These are phyloP conservation scores for Bettongia penicillata DNA, from an alignment of 2,113 vertebrate species.

Conservation along the genomic window DNA sequence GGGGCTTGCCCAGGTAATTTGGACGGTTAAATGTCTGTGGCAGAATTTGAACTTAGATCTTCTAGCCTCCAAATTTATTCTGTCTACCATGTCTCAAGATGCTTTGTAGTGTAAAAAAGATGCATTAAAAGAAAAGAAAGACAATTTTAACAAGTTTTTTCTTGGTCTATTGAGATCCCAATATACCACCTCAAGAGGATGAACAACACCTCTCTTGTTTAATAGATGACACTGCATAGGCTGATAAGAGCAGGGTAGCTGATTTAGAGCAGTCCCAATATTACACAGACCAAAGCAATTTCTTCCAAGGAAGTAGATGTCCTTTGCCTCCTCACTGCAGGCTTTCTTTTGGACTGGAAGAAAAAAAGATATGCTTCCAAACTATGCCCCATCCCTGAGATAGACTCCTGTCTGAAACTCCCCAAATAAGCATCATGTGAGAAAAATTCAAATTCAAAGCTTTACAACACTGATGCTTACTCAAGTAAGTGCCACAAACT, in stretches of 20 bases:
- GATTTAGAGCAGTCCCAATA: background rate
- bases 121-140: background rate
- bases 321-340: background rate
- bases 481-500: background rate
- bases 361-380: background rate
- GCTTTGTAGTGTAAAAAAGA: background rate
- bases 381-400: background rate
- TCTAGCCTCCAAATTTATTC: background rate
- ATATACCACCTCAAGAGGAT: background rate
- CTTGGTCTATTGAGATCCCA: background rate
- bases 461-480: background rate
- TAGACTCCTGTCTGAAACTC: background rate
- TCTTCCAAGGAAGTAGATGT: background rate
- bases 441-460: background rate
- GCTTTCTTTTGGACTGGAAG: background rate
- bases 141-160: background rate
- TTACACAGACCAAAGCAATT: background rate
- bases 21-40: background rate
- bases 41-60: slow-evolving; percentile 3
- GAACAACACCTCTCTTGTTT: background rate
- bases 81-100: slow-evolving; percentile 17
- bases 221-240: background rate
- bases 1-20: background rate
- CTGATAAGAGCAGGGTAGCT: background rate
- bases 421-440: background rate